Evolutionary conservation across 2,888 invertebrate species (phyloP).

Genomic region (Prionchulus punctatus): DNA sequence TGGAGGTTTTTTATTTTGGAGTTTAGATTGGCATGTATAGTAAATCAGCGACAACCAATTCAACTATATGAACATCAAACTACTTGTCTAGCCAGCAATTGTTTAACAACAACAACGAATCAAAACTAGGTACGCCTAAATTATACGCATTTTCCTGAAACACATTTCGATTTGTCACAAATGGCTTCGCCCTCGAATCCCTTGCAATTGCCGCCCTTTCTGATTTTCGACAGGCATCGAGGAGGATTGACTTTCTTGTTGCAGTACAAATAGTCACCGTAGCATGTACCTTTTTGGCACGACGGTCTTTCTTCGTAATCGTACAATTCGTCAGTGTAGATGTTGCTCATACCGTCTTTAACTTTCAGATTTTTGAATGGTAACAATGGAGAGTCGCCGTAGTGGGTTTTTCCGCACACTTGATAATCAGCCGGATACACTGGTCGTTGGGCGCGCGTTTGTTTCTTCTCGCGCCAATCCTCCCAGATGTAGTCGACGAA

Average conservation of each 20-base stretch:
- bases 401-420: no score
- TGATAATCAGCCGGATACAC: background rate
- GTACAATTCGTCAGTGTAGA: conserved; percentile 2
- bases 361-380: conserved; percentile 10
- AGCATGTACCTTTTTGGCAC: background rate
- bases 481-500: conserved; percentile 1
- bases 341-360: background rate
- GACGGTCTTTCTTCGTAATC: background rate
- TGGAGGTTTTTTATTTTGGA: no score
- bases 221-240: conserved; percentile 23
- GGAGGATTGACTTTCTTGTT: conserved; percentile 14
- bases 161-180: conserved; percentile 22
- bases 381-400: conserved; percentile 2
- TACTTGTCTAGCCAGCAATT: no score
- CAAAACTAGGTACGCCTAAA: no score
- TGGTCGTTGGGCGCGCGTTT: background rate
- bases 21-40: no score
- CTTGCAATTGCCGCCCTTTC: conserved; percentile 21
- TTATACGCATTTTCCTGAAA: conserved; percentile 18
- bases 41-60: no score
- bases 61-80: no score
- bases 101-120: no score
- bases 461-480: background rate
- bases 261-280: conserved; percentile 18
- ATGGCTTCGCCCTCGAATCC: conserved; percentile 14